These are phyloP conservation scores for Lottia gigantea DNA, from an alignment of 2,888 invertebrate species.

Conservation along the genomic window DNA sequence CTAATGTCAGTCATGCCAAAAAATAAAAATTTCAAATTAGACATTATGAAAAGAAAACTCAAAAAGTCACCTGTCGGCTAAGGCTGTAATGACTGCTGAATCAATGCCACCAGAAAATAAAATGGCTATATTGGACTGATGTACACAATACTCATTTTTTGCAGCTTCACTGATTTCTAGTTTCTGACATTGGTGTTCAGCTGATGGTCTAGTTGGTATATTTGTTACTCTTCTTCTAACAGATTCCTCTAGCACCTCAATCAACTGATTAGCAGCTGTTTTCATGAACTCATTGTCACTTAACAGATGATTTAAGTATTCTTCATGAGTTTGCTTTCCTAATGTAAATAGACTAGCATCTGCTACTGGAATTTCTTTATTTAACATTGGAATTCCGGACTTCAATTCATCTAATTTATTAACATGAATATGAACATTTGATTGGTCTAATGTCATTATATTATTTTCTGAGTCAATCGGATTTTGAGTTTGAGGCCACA, in stretches of 20 bases:
- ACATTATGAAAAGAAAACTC: not conserved
- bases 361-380: not conserved
- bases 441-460: not conserved
- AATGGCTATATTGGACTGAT: conserved; percentile 80
- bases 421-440: not conserved
- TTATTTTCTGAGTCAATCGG: conserved; percentile 24
- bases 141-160: conserved; percentile 64
- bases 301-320: conserved; percentile 22
- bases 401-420: not conserved
- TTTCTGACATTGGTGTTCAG: not conserved
- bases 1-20: too few species aligned
- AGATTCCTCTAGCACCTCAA: conserved; percentile 58
- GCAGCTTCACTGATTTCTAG: not conserved
- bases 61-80: conserved; percentile 77
- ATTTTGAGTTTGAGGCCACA: conserved; percentile 48
- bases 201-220: conserved; percentile 30
- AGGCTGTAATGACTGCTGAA: conserved; percentile 87
- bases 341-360: not conserved
- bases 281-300: conserved; percentile 27
- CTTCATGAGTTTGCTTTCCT: not conserved
- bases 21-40: too few species aligned
- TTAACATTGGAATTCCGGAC: conserved; percentile 19
- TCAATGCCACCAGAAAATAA: conserved; percentile 97
- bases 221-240: conserved; percentile 53
- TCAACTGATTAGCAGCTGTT: conserved; percentile 51